phyloP scores from a whole-genome alignment of 2,797 vertebrate genomes.

The Falco novaeseelandiae region DNA sequence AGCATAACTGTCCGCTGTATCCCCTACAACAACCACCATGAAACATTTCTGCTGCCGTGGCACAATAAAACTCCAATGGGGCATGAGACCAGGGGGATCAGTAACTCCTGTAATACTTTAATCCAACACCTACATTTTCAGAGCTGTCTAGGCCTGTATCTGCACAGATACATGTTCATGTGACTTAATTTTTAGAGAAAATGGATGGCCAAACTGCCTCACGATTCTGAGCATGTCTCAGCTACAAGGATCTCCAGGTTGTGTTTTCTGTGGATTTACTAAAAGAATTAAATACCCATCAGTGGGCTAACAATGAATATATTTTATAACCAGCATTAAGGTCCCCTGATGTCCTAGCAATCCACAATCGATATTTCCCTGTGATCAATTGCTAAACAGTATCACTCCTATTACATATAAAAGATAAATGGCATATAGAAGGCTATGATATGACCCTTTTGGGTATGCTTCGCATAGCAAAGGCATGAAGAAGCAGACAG shows the following conservation, averaged over 20 bases:
- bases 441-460: neutral
- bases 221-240: neutral
- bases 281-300: neutral
- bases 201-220: neutral
- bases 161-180: neutral
- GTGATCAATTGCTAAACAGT: neutral
- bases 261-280: neutral
- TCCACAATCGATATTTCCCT: neutral
- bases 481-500: neutral
- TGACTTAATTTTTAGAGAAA: neutral
- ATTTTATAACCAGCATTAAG: neutral
- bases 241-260: neutral
- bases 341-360: neutral
- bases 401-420: neutral
- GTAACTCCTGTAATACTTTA: neutral
- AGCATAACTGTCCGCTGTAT: neutral
- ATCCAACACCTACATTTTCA: neutral
- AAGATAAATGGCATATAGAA: neutral
- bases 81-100: fast-evolving
- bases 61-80: neutral
- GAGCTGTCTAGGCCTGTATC: neutral
- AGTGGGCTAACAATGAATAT: neutral
- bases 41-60: neutral
- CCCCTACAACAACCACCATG: neutral
- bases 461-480: neutral